phyloP scores from a whole-genome alignment of 2,888 invertebrate species.

The Brenthis daphne region DNA sequence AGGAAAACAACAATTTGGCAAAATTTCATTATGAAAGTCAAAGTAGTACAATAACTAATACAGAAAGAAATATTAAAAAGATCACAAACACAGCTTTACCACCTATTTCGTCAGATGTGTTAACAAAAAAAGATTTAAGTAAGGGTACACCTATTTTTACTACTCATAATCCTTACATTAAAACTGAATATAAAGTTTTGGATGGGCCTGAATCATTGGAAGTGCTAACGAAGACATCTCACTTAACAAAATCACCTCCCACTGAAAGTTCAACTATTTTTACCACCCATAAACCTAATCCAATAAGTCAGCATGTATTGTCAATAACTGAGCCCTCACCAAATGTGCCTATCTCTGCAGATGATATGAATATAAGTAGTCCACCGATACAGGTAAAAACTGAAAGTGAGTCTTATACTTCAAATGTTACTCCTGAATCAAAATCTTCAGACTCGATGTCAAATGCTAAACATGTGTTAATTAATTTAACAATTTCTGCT shows the following conservation, averaged over 20 bases:
- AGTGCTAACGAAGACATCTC: constrained; percentile 40
- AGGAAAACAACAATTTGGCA: constrained; percentile 53
- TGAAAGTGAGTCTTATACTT: constrained; percentile 48
- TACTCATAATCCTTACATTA: constrained; percentile 52
- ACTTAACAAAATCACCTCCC: constrained; percentile 47
- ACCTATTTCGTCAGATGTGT: constrained; percentile 42
- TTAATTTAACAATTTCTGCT: constrained; percentile 91
- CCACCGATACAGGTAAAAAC: constrained; percentile 44
- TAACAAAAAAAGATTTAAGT: constrained; percentile 46
- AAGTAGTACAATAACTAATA: constrained; percentile 38
- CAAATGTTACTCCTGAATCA: constrained; percentile 56
- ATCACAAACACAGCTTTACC: constrained; percentile 41
- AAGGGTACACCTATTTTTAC: constrained; percentile 48
- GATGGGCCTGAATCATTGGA: constrained; percentile 35
- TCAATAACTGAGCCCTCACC: constrained; percentile 50
- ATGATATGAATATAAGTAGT: constrained; percentile 47
- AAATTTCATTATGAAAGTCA: constrained; percentile 65
- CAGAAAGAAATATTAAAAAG: constrained; percentile 39
- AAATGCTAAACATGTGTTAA: constrained; percentile 85
- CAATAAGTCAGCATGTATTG: constrained; percentile 59
- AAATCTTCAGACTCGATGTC: constrained; percentile 58
- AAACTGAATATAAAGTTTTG: constrained; percentile 52
- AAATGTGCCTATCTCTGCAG: constrained; percentile 57
- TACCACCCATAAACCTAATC: constrained; percentile 51
- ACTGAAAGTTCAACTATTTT: constrained; percentile 45